Base-by-base conservation (phyloP, 2,113 vertebrate species). In the Bolborhynchus lineola region DNA sequence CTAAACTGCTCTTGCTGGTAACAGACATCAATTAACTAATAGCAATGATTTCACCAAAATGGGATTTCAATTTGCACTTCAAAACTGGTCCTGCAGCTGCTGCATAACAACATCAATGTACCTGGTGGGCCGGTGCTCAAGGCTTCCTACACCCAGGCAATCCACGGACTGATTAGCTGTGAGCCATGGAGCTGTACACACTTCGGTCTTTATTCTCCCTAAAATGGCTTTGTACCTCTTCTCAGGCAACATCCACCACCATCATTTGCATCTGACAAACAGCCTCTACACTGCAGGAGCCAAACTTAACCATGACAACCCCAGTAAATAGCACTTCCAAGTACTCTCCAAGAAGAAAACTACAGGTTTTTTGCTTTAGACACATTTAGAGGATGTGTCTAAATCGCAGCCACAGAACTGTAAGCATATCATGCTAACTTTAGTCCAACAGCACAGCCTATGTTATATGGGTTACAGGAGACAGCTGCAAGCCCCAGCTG, bases 21-120 rank as follows among this genome's bases (percentile, higher is more conserved):
- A 75, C 37, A 86, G 79, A 69, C 59, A 49, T 74, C 82, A 93
- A 94, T 95, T 94, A 95, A 90, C 63, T 37, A 46, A 77, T 6
- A 65, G 80, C 69, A 85, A 31, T 8, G 67, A 95, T 83, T 82
- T 89, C 47, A 86, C 49, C 84, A 89, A 95, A 82, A 72, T 5
- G 21, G 65, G 72, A 86, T 96, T 96, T 90, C 77, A 90, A 93
- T 96, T 95, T 93, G 87, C 87, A 86, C 72, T 94, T 90, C 92
- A 94, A 86, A 94, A 82, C 72, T 12, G 44, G 82, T 41, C 53
- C 74, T 74, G 71, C 50, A 53, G 69, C 57, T 44, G 93, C 92
- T 78, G 35, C 2, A 2, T 37, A 62, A 60, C 39, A 55, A 68
- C 85, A 92, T 18, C 82, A 13, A 63, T 94, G 79, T 52, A 88